Evolutionary conservation across 2,113 vertebrate species (phyloP), one percentile per base, ranked within the genome.

Genomic region (Pteropus alecto): DNA sequence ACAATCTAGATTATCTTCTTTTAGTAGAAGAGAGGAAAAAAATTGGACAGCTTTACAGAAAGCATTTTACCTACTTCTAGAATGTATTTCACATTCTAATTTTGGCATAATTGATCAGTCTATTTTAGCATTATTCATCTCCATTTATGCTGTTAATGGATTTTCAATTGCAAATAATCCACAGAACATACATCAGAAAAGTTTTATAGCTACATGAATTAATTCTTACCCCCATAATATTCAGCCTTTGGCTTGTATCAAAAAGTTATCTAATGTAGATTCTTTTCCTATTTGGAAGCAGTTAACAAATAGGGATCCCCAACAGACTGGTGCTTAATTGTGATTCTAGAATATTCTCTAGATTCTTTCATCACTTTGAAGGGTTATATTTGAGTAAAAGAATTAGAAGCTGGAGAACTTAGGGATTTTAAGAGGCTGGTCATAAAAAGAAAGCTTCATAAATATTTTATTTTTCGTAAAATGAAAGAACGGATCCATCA

Each of bases 151-250:
- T 85, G 26, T 86, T 97, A 90, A 93, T 96, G 67, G 86, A 90
- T 95, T 98, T 97, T 96, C 85, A 96, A 93, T 96, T 96, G 82
- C 84, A 98, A 97, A 97, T 97, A 95, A 96, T 82, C 76, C 95
- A 87, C 61, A 93, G 91, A 97, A 95, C 54, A 90, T 68, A n/a
- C 22, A 84, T 94, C 13, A 67, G 63, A 93, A 94, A 86, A 86
- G 43, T 88, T 97, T 83, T 91, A 67, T 24, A 92, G 86, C 67
- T 97, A 5, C 96, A 70, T 67, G 71, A 95, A 85, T 82, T 92
- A 77, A 93, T 97, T 92, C 81, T 79, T 65, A 70, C 48, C 74
- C 2, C 56, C 65, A 26, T 16, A 70, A 70, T 95, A 92, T 41
- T 98, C 61, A 10, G 33, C 68, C 73, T 82, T 95, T 96, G 93